phyloP scores from a whole-genome alignment of 2,888 invertebrate genomes.

The Chrysina gloriosa region DNA sequence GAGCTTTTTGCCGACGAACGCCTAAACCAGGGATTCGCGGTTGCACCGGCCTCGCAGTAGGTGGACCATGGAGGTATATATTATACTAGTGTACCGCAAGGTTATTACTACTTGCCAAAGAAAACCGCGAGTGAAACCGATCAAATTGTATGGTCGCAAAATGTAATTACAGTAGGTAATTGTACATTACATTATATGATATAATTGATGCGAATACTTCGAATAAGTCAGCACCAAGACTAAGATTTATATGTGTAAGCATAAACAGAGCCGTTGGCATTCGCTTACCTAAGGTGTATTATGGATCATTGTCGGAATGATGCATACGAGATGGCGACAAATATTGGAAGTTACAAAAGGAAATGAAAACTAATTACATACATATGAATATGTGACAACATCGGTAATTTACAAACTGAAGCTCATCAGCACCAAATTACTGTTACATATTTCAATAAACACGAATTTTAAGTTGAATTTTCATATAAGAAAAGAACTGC shows the following conservation, averaged over 20 bases:
- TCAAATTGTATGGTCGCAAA: constrained; percentile 13
- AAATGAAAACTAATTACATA: no score
- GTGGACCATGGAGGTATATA: background rate
- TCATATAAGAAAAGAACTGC: no score
- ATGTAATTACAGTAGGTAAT: constrained; percentile 16
- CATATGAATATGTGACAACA: no score
- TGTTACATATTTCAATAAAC: no score
- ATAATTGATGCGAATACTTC: background rate
- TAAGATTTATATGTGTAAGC: background rate
- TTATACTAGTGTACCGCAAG: background rate
- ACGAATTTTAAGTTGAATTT: no score
- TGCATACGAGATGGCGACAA: no score
- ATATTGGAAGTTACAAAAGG: no score
- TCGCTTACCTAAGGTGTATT: background rate
- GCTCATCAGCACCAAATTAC: no score
- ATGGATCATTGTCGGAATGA: no score
- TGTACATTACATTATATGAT: constrained; percentile 1
- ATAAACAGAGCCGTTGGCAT: background rate
- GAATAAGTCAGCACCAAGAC: background rate
- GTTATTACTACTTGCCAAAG: constrained; percentile 26
- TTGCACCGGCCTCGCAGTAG: background rate
- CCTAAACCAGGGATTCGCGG: background rate
- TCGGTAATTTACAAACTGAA: no score
- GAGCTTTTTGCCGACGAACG: constrained; percentile 2
- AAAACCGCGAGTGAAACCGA: constrained; percentile 23